Base-by-base conservation (phyloP, 2,888 invertebrate genomes). In the Dorcus hopei region DNA sequence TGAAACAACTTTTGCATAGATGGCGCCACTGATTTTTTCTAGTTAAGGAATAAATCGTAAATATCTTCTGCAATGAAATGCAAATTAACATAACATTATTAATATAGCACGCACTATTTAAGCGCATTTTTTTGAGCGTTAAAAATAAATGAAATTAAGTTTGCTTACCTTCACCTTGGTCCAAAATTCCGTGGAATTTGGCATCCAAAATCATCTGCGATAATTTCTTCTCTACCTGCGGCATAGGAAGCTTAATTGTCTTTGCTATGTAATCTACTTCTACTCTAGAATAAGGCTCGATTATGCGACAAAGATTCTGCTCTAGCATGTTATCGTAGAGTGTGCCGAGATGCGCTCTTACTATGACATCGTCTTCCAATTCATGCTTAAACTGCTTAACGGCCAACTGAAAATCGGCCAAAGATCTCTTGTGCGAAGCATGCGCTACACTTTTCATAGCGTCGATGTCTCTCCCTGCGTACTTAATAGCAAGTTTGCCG, bases 161-260 rank as follows among this genome's bases (percentile, higher is more conserved):
- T 38, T 23, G 58, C 65, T 69, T 66, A 79, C 79, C 98, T 79
- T 94, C 95, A 61, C 97, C 98, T 81, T 99, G 99, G 81, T 99
- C 98, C 67, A 99, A 84, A 69, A 98, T 98, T 19, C 98, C 97
- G 80, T 90, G 87, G 69, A 99, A 89, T 80, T 98, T 99, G 74
- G 95, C 95, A 80, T 99, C 99, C 77, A 99, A 82, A 76, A 99
- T 99, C 99, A 99, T 99, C 81, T 99, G 99, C 51, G 98, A 98
- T 59, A 99, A 82, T 80, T 99, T 99, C 81, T 97, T 96, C 80
- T 99, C 99, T 53, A 99, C 98, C 81, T 91, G 87, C 49, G 90
- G 82, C 85, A 93, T 88, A 9, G 94, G 90, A 61, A 97, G 83
- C 71, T 93, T 91, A 80, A 97, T 97, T 70, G 90, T 87, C 68